These are phyloP conservation scores for Hetaerina titia DNA, from an alignment of 2,888 invertebrate genomes.

Conservation along the genomic window DNA sequence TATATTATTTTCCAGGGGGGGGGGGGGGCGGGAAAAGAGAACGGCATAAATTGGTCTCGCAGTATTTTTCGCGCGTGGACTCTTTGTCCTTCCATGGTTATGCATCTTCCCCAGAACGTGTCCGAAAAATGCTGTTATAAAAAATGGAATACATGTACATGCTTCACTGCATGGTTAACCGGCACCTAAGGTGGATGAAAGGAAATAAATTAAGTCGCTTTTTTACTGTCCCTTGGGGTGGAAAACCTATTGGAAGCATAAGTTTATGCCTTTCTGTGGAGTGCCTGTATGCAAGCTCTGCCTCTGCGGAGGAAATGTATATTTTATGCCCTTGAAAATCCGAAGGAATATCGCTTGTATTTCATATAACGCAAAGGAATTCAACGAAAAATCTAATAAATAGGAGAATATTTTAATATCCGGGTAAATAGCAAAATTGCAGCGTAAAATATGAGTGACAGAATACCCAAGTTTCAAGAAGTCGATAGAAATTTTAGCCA, in stretches of 20 bases:
- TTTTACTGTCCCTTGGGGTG: neutral
- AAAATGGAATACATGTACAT: neutral
- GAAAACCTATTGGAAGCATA: neutral
- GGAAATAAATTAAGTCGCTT: neutral
- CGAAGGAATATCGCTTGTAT: too few species aligned
- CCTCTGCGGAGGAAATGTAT: too few species aligned
- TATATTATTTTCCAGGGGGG: neutral
- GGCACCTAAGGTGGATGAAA: conserved; percentile 24
- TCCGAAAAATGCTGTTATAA: neutral
- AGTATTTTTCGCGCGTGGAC: neutral
- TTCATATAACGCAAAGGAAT: too few species aligned
- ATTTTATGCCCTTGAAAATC: too few species aligned
- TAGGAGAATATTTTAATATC: too few species aligned
- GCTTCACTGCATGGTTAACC: neutral
- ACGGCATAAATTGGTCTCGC: conserved; percentile 35
- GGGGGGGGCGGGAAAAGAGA: neutral
- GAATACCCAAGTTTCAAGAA: too few species aligned
- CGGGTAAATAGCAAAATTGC: too few species aligned
- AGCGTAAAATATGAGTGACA: too few species aligned
- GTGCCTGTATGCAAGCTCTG: neutral
- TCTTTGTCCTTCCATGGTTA: neutral
- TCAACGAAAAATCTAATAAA: too few species aligned
- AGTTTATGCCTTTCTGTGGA: neutral
- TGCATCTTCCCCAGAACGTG: neutral
- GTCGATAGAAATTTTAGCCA: too few species aligned